Conservation (phyloP, 2,797 vertebrate species). For the Kryptolebias ocellatus region DNA sequence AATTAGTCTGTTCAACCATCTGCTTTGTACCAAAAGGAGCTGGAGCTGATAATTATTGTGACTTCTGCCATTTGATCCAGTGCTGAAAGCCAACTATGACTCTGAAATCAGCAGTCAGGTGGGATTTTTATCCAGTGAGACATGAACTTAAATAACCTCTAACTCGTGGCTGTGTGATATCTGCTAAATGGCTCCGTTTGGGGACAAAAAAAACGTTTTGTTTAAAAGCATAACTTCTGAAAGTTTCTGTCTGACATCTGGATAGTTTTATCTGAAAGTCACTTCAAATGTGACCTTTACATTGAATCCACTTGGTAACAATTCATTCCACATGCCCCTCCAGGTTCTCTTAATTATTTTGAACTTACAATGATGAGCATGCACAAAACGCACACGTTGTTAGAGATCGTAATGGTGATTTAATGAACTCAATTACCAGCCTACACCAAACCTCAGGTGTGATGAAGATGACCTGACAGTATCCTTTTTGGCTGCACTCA, state of each 20-base stretch:
- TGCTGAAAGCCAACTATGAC: not conserved
- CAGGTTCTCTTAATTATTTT: not conserved
- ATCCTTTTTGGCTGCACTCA: conserved; percentile 33
- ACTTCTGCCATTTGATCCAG: not conserved
- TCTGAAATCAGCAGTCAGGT: not conserved
- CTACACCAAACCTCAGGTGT: conserved; percentile 24
- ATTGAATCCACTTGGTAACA: not conserved
- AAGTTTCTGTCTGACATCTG: not conserved
- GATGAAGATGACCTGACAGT: conserved; percentile 30
- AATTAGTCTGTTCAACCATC: not conserved
- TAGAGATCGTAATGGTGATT: conserved; percentile 32
- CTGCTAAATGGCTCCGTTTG: not conserved
- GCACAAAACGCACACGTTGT: not conserved
- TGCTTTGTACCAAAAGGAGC: not conserved
- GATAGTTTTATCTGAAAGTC: not conserved
- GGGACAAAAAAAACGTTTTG: not conserved
- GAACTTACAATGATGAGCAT: conserved; percentile 13
- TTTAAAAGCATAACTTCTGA: no score
- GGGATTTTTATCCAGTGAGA: not conserved
- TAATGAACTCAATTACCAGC: conserved; percentile 55
- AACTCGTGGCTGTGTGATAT: not conserved
- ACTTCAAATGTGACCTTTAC: not conserved
- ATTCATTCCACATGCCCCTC: not conserved
- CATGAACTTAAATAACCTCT: not conserved
- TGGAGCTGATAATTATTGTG: not conserved